Evolutionary conservation across 2,888 invertebrate genomes (phyloP).

Genomic region (Sylvicola fuscatus): DNA sequence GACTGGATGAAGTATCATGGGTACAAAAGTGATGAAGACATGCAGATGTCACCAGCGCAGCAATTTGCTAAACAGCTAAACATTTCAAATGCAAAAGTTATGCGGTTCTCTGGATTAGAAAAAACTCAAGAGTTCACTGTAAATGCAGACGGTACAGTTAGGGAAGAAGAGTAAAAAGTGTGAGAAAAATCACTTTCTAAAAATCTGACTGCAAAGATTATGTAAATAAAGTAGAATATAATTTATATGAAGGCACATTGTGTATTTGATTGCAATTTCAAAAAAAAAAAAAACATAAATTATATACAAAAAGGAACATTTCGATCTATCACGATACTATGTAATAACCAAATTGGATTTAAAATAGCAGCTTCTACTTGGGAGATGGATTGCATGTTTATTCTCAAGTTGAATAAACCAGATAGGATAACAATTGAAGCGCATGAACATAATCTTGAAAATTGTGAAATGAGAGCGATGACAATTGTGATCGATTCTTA

Average conservation of each 20-base stretch:
- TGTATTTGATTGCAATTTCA: too few species aligned
- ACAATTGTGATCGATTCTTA: too few species aligned
- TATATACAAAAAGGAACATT: neutral
- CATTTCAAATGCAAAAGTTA: slow-evolving; percentile 21
- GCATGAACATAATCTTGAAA: too few species aligned
- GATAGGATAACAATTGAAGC: too few species aligned
- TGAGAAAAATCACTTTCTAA: neutral
- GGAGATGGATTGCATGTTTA: too few species aligned
- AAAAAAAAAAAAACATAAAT: too few species aligned
- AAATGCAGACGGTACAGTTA: neutral
- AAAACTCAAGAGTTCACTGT: slow-evolving; percentile 15
- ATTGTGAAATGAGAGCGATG: too few species aligned
- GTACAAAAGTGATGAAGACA: slow-evolving; percentile 37
- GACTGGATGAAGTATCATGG: slow-evolving; percentile 50
- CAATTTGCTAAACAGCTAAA: slow-evolving; percentile 17
- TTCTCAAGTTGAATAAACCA: too few species aligned
- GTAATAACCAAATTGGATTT: too few species aligned
- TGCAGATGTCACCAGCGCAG: slow-evolving; percentile 23
- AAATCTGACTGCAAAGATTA: neutral
- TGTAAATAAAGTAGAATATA: neutral
- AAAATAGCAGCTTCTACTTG: too few species aligned
- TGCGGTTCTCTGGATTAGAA: slow-evolving; percentile 16
- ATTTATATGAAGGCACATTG: too few species aligned
- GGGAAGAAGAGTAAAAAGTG: neutral
- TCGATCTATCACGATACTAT: too few species aligned